Evolutionary conservation across 2,113 vertebrate species (phyloP).

Genomic region (Phrynocephalus versicolor): DNA sequence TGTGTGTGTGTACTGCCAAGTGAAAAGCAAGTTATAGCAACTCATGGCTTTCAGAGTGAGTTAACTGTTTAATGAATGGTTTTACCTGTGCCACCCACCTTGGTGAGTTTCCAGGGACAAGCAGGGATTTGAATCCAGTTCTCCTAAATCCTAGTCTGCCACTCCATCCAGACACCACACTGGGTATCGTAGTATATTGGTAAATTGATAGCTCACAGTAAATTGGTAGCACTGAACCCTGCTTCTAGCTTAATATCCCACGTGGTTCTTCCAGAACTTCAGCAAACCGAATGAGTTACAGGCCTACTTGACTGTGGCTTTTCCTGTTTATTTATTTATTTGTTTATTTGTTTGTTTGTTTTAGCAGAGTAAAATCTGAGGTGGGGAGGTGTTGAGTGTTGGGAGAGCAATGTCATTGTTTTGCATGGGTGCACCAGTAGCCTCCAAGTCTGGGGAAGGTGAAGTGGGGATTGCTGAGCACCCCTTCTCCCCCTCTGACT

Average conservation of each 20-base stretch:
- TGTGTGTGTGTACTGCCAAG: too few species aligned
- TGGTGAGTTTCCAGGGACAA: too few species aligned
- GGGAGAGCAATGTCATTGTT: not conserved
- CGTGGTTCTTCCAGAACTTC: slow-evolving; percentile 61
- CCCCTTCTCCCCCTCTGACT: slow-evolving; percentile 10
- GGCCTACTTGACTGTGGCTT: slow-evolving; percentile 45
- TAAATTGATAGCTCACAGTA: slow-evolving; percentile 6
- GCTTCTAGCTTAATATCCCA: slow-evolving; percentile 54
- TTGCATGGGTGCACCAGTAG: not conserved
- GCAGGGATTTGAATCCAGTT: too few species aligned
- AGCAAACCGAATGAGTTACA: slow-evolving; percentile 30
- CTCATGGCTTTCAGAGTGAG: too few species aligned
- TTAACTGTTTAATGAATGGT: too few species aligned
- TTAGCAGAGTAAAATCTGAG: not conserved
- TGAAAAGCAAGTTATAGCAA: too few species aligned
- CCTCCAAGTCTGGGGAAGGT: slow-evolving; percentile 48
- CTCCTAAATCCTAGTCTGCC: too few species aligned
- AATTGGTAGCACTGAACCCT: slow-evolving; percentile 60
- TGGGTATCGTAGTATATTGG: too few species aligned
- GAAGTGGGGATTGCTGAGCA: slow-evolving; percentile 25
- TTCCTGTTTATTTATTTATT: too few species aligned
- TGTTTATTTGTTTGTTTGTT: too few species aligned
- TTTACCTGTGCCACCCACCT: too few species aligned
- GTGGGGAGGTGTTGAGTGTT: slow-evolving; percentile 10
- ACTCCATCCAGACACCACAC: too few species aligned